These are phyloP conservation scores for Urocitellus parryii DNA, from an alignment of 2,113 vertebrate species.

Conservation along the genomic window DNA sequence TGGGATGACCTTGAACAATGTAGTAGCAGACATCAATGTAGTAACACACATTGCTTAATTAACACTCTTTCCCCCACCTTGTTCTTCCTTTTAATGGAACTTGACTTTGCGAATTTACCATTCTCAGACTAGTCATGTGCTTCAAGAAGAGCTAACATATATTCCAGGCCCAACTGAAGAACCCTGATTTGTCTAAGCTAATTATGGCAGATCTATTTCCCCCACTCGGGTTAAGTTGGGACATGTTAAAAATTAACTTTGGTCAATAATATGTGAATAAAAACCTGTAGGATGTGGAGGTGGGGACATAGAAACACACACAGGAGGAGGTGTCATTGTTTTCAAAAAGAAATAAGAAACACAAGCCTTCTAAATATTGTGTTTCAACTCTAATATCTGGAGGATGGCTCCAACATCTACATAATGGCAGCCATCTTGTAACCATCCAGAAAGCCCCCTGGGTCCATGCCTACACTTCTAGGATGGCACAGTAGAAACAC, in stretches of 20 bases:
- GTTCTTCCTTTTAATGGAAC: conserved; percentile 26
- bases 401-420: background rate
- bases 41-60: background rate
- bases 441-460: background rate
- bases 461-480: background rate
- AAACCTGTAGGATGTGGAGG: background rate
- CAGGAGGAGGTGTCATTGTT: background rate
- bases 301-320: background rate
- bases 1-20: conserved; percentile 12
- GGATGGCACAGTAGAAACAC: background rate
- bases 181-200: conserved; percentile 39
- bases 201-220: conserved; percentile 33
- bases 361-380: background rate
- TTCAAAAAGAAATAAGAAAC: conserved; percentile 14
- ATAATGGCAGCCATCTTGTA: background rate
- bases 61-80: background rate
- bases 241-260: conserved; percentile 3
- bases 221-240: background rate
- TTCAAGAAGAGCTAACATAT: conserved; percentile 5
- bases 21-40: conserved; percentile 6
- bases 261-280: background rate
- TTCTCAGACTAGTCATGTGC: background rate
- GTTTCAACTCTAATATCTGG: background rate
- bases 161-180: conserved; percentile 12
- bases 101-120: conserved; percentile 18